Conservation (phyloP, 2,888 invertebrate species). For the Mythimna lalbum region DNA sequence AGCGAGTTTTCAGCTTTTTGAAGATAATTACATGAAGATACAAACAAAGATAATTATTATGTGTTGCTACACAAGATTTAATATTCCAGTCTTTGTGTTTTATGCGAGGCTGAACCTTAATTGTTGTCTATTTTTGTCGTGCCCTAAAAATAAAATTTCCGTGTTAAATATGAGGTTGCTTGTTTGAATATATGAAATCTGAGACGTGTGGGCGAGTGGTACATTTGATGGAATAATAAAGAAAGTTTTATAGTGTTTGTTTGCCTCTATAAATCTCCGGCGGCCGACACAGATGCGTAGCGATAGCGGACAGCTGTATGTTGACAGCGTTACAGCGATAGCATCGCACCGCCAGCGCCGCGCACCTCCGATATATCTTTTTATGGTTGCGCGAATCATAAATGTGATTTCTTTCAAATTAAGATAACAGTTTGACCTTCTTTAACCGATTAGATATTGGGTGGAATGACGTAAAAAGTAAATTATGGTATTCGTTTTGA, state of each 20-base stretch:
- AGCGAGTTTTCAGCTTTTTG: conserved; percentile 31
- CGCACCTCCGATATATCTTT: conserved; percentile 57
- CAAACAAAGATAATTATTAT: conserved; percentile 48
- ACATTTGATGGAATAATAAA: conserved; percentile 84
- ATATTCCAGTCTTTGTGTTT: conserved; percentile 33
- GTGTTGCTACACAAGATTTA: conserved; percentile 24
- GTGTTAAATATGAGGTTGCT: conserved; percentile 60
- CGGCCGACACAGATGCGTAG: conserved; percentile 75
- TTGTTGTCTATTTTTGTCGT: conserved; percentile 5
- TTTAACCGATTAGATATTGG: conserved; percentile 12
- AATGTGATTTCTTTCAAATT: conserved; percentile 55
- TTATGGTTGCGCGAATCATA: conserved; percentile 52
- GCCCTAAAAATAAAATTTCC: conserved; percentile 35
- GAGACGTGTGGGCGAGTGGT: conserved; percentile 70
- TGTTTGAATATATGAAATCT: conserved; percentile 69
- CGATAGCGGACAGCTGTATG: conserved; percentile 69
- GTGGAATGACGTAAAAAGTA: conserved; percentile 1
- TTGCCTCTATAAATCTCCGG: conserved; percentile 77
- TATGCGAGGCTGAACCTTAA: conserved; percentile 9
- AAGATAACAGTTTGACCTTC: conserved; percentile 30
- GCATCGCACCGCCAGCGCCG: conserved; percentile 62
- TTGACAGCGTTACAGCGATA: conserved; percentile 71
- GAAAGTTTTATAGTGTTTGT: conserved; percentile 81
- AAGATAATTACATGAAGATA: conserved; percentile 53
- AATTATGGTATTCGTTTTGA: conserved; percentile 5